Evolutionary conservation across 2,113 vertebrate genomes (phyloP).

Genomic region (Marcusenius ussheri): DNA sequence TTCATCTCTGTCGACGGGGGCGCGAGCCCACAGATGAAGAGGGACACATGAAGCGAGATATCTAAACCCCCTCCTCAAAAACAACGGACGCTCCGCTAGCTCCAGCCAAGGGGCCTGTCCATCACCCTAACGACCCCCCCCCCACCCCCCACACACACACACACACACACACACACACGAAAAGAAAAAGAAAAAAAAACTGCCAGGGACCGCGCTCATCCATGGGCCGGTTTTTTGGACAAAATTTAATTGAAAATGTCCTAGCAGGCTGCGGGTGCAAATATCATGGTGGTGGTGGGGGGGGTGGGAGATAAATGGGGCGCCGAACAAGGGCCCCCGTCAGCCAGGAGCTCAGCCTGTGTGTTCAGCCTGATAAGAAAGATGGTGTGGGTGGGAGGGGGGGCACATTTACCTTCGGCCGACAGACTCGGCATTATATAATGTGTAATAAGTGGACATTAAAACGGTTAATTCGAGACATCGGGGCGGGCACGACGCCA

Average conservation of each 20-base stretch:
- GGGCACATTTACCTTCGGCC: slow-evolving; percentile 20
- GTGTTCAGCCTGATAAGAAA: slow-evolving; percentile 61
- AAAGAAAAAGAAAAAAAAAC: neutral
- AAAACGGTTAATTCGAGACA: slow-evolving; percentile 25
- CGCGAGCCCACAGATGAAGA: slow-evolving; percentile 64
- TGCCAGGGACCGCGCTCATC: slow-evolving; percentile 5
- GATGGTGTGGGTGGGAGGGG: slow-evolving; percentile 22
- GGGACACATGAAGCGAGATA: slow-evolving; percentile 58
- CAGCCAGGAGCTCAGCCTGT: slow-evolving; percentile 37
- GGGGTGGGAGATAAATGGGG: slow-evolving; percentile 57
- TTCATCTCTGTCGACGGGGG: slow-evolving; percentile 69
- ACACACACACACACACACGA: slow-evolving; percentile 11
- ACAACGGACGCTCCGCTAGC: slow-evolving; percentile 28
- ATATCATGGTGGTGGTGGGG: slow-evolving; percentile 20
- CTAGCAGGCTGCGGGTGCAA: slow-evolving; percentile 23
- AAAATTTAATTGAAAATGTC: slow-evolving; percentile 54
- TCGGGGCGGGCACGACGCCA: neutral
- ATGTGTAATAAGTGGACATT: slow-evolving; percentile 28
- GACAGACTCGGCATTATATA: slow-evolving; percentile 34
- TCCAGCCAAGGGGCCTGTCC: slow-evolving; percentile 37
- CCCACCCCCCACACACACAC: neutral
- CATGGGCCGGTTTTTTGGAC: slow-evolving; percentile 30
- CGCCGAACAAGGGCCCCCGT: slow-evolving; percentile 39
- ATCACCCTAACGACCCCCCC: slow-evolving; percentile 15
- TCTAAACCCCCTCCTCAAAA: slow-evolving; percentile 16